A percentile compares a stretch with the other conserved stretches of the same genome.
phyloP scores from a whole-genome alignment of 2,888 invertebrate genomes.

The Bellardia pandia region DNA sequence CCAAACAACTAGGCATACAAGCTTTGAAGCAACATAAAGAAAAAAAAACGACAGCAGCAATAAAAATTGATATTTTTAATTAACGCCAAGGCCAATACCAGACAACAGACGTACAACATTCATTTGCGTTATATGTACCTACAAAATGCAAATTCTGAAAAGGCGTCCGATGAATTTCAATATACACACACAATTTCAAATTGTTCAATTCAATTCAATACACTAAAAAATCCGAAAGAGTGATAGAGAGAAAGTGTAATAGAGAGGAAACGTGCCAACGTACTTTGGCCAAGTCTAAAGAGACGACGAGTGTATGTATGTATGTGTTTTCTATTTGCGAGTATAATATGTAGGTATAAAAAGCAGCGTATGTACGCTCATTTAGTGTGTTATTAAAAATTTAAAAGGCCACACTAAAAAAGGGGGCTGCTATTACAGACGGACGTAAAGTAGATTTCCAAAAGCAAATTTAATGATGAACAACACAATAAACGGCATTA shows the following conservation, averaged over 20 bases:
- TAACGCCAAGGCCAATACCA: constrained; percentile 73
- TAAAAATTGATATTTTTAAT: constrained; percentile 72
- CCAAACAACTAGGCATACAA: constrained; percentile 62
- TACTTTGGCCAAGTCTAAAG: background rate
- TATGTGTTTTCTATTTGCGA: background rate
- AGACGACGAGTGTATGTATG: constrained; percentile 25
- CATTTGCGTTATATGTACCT: constrained; percentile 60
- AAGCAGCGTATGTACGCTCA: background rate
- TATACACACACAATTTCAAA: constrained; percentile 56
- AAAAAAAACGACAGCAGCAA: constrained; percentile 43
- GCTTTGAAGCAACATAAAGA: constrained; percentile 29
- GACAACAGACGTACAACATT: constrained; percentile 53
- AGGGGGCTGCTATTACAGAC: constrained; percentile 36
- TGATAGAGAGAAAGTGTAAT: constrained; percentile 35
- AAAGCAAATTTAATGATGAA: constrained; percentile 13
- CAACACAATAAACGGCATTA: constrained; percentile 6
- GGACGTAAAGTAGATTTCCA: background rate
- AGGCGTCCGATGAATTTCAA: constrained; percentile 71
- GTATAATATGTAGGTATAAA: background rate
- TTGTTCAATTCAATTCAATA: constrained; percentile 38
- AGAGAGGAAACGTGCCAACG: constrained; percentile 17
- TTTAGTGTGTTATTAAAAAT: constrained; percentile 26
- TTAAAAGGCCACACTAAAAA: constrained; percentile 3
- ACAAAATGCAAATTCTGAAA: constrained; percentile 70
- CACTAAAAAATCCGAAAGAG: background rate